Percentiles rank a stretch among this genome's conserved stretches.
Evolutionary conservation across 2,888 invertebrate species (phyloP).

Genomic region (Galeopsomyia nigrocyanea): DNA sequence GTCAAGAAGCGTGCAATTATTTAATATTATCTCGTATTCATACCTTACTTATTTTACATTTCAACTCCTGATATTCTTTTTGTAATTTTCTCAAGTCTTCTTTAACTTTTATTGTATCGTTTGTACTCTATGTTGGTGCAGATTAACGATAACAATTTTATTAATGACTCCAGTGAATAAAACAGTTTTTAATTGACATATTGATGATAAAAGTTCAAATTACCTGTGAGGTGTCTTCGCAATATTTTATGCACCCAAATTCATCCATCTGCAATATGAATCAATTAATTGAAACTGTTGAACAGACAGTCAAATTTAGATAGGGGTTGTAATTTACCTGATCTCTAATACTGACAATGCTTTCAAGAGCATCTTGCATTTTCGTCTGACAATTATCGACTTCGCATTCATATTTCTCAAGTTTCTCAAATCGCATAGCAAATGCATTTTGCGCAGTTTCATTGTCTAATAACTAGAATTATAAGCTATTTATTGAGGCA

Average conservation of each 20-base stretch:
- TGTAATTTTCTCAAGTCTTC: conserved; percentile 53
- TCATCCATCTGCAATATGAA: conserved; percentile 47
- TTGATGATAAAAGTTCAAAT: background rate
- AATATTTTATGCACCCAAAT: conserved; percentile 42
- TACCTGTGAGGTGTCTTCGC: conserved; percentile 41
- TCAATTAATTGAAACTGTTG: conserved; percentile 7
- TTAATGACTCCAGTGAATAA: conserved; percentile 21
- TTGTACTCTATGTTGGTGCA: conserved; percentile 34
- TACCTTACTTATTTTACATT: conserved; percentile 51
- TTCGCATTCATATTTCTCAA: conserved; percentile 61
- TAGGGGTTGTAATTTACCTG: conserved; percentile 48
- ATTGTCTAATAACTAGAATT: conserved; percentile 57
- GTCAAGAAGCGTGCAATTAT: conserved; percentile 9
- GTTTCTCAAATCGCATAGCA: conserved; percentile 53
- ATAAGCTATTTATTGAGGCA: conserved; percentile 9
- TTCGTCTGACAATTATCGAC: conserved; percentile 61
- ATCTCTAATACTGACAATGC: conserved; percentile 54
- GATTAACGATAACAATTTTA: conserved; percentile 16
- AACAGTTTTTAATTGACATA: background rate
- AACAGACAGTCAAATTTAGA: conserved; percentile 1
- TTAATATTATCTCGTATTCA: conserved; percentile 17
- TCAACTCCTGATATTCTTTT: conserved; percentile 56
- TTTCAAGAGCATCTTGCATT: conserved; percentile 62
- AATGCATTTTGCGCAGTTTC: conserved; percentile 55
- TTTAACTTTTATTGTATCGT: conserved; percentile 55